A percentile compares a stretch with the other conserved stretches of the same genome.
These are phyloP conservation scores for Crocidura indochinensis DNA, from an alignment of 2,797 vertebrate species.

Conservation along the genomic window DNA sequence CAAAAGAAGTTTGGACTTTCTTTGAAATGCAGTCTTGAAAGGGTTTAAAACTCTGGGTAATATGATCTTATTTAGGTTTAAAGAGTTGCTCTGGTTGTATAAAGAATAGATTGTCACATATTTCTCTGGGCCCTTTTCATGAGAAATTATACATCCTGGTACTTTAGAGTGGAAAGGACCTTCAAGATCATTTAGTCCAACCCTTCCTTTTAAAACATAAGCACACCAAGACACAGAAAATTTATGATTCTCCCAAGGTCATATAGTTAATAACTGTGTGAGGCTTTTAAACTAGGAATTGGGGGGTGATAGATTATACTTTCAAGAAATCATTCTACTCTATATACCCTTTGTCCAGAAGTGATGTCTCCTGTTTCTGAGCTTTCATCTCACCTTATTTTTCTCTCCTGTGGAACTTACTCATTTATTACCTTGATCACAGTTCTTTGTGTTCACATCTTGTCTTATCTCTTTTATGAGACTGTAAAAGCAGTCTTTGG, in stretches of 20 bases:
- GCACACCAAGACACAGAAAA: constrained; percentile 80
- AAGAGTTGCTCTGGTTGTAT: constrained; percentile 67
- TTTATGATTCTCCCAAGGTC: constrained; percentile 81
- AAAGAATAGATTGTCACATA: constrained; percentile 77
- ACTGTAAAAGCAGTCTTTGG: constrained; percentile 53
- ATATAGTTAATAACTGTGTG: constrained; percentile 78
- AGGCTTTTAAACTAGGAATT: constrained; percentile 79
- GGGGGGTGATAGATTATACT: constrained; percentile 78
- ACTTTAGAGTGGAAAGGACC: constrained; percentile 73
- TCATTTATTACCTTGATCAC: constrained; percentile 66
- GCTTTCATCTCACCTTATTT: constrained; percentile 79
- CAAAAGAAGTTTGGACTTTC: constrained; percentile 56
- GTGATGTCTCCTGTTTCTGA: constrained; percentile 72
- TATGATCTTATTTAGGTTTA: constrained; percentile 77
- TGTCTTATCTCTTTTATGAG: constrained; percentile 71
- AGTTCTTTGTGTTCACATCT: constrained; percentile 62
- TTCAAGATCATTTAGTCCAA: constrained; percentile 79
- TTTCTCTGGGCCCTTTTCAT: constrained; percentile 64
- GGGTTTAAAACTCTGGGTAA: constrained; percentile 65
- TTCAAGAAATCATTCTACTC: constrained; percentile 78
- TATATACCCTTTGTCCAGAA: constrained; percentile 81
- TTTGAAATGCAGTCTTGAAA: constrained; percentile 76
- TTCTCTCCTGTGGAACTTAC: constrained; percentile 58
- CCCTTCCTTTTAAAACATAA: constrained; percentile 83
- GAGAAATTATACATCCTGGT: constrained; percentile 76